Evolutionary conservation across 2,113 vertebrate genomes (phyloP).

Genomic region (Falco punctatus): DNA sequence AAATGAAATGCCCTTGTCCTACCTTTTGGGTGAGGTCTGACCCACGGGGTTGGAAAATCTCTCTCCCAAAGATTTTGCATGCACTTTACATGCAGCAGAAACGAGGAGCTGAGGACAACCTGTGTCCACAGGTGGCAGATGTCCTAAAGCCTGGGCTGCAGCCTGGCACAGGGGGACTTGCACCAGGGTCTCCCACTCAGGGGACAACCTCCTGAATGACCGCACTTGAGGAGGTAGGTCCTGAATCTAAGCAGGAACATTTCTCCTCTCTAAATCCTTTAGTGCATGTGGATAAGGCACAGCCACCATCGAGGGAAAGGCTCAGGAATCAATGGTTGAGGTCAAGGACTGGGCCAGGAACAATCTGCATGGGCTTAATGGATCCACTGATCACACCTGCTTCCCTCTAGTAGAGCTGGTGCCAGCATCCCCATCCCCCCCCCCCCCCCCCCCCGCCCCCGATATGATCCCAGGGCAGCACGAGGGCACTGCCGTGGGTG

Average conservation of each 20-base stretch:
- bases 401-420: not conserved
- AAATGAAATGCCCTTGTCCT: not conserved
- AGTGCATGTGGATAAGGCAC: not conserved
- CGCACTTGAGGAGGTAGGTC: not conserved
- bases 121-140: fast-evolving
- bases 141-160: not conserved
- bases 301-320: not conserved
- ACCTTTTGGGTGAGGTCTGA: not conserved
- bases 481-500: not conserved
- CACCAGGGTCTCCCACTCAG: not conserved
- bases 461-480: not conserved
- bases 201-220: not conserved
- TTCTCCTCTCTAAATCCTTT: not conserved
- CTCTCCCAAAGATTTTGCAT: not conserved
- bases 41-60: not conserved
- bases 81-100: not conserved
- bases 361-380: not conserved
- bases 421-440: not conserved
- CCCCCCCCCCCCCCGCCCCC: fast-evolving
- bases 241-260: not conserved
- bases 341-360: not conserved
- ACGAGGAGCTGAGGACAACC: not conserved
- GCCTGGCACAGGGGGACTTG: not conserved
- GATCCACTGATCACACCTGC: not conserved
- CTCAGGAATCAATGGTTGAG: not conserved